Percentiles rank a stretch among this genome's conserved stretches.
Conservation (phyloP, 2,888 invertebrate species). For the Nemotelus nigrinus region DNA sequence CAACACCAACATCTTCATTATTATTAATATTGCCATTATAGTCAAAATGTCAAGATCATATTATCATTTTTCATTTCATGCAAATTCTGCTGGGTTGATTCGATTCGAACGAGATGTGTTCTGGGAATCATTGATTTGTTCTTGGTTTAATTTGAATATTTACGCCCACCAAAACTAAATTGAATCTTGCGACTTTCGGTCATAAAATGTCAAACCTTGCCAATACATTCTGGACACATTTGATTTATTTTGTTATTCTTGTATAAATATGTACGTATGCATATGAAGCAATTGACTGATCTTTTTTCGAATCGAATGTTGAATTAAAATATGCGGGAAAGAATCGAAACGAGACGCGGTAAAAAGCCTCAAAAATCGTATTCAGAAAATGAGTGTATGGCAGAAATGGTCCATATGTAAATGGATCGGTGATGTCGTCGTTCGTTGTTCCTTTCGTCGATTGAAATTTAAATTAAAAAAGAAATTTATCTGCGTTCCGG, state of each 20-base stretch:
- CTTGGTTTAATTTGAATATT: background rate
- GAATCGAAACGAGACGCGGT: no score
- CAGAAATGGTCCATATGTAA: background rate
- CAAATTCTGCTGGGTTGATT: background rate
- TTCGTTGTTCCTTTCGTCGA: background rate
- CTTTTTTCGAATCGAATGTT: no score
- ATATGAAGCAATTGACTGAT: background rate
- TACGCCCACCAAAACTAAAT: conserved; percentile 13
- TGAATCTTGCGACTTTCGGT: conserved; percentile 20
- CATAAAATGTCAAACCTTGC: conserved; percentile 10
- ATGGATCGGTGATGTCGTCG: background rate
- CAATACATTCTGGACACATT: conserved; percentile 17
- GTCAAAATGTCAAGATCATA: background rate
- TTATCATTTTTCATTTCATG: background rate
- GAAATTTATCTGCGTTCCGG: no score
- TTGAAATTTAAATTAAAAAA: conserved; percentile 10
- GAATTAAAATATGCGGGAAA: no score
- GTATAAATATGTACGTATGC: conserved; percentile 11
- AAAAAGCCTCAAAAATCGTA: no score
- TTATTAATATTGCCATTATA: background rate
- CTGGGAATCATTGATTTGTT: conserved; percentile 8
- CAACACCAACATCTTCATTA: background rate
- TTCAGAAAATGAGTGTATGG: no score
- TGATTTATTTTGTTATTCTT: conserved; percentile 9
- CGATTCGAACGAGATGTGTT: background rate